Conservation (phyloP, 2,888 invertebrate genomes). For the Ptychoptera albimana region DNA sequence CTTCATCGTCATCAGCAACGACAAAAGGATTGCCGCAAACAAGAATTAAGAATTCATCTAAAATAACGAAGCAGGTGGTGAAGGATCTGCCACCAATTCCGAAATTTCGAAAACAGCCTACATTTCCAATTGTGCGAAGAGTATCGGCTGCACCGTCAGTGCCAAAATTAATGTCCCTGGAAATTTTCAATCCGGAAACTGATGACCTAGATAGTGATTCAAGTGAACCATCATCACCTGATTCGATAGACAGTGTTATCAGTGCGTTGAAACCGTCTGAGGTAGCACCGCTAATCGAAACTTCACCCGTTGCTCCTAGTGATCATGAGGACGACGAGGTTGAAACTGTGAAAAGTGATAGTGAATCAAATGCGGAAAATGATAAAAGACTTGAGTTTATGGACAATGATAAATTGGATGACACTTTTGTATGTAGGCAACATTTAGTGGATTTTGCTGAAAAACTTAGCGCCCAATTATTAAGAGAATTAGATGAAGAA, state of each 20-base stretch:
- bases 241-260: conserved; percentile 74
- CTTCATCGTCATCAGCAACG: conserved; percentile 25
- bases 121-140: conserved; percentile 57
- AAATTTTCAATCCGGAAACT: conserved; percentile 78
- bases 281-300: not conserved
- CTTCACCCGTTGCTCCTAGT: conserved; percentile 3
- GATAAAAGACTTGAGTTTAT: conserved; percentile 12
- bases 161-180: conserved; percentile 61
- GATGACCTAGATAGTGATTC: conserved; percentile 85
- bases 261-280: conserved; percentile 36
- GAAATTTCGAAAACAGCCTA: conserved; percentile 34
- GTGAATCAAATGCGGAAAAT: not conserved
- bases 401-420: conserved; percentile 36
- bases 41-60: conserved; percentile 35
- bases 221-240: conserved; percentile 67
- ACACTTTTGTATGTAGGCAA: conserved; percentile 49
- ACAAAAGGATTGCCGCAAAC: conserved; percentile 30
- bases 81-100: conserved; percentile 46
- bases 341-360: conserved; percentile 15
- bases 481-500: conserved; percentile 54
- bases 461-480: conserved; percentile 62
- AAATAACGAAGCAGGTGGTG: conserved; percentile 43
- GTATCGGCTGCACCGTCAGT: conserved; percentile 46
- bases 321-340: conserved; percentile 14
- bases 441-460: conserved; percentile 68